A percentile compares a stretch with the other conserved stretches of the same genome.
These are phyloP conservation scores for Operophtera brumata DNA, from an alignment of 2,888 invertebrate genomes.

Conservation along the genomic window DNA sequence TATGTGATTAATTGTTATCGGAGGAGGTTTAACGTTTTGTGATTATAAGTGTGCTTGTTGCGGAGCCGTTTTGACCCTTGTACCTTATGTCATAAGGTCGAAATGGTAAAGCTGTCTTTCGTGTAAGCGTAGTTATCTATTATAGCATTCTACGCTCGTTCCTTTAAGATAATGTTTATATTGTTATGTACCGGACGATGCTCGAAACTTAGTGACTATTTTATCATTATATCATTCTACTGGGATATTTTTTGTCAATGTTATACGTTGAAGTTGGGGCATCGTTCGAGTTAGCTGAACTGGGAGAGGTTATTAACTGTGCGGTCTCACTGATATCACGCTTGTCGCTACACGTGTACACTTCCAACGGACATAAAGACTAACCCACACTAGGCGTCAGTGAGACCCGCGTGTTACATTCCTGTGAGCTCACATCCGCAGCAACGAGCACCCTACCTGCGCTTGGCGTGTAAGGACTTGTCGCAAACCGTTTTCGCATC, in stretches of 20 bases:
- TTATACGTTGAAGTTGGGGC: constrained; percentile 19
- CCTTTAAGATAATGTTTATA: constrained; percentile 43
- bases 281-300: constrained; percentile 37
- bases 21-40: constrained; percentile 33
- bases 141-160: constrained; percentile 47
- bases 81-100: not conserved
- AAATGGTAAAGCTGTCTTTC: constrained; percentile 13
- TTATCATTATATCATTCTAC: too few species aligned
- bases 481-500: constrained; percentile 27
- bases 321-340: constrained; percentile 28
- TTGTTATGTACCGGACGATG: constrained; percentile 51
- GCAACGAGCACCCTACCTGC: constrained; percentile 27
- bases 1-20: constrained; percentile 39
- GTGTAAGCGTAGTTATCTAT: constrained; percentile 32
- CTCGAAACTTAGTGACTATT: constrained; percentile 33
- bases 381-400: constrained; percentile 17
- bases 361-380: not conserved
- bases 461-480: constrained; percentile 50
- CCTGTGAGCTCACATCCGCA: constrained; percentile 11
- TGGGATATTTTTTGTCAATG: too few species aligned
- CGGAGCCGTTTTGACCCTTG: constrained; percentile 14
- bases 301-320: constrained; percentile 40
- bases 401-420: constrained; percentile 12
- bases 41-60: constrained; percentile 30
- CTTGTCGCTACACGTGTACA: constrained; percentile 9